A percentile compares a stretch with the other conserved stretches of the same genome.
Evolutionary conservation across 2,797 vertebrate species (phyloP).

Genomic region (Myoxocephalus aenaeus): DNA sequence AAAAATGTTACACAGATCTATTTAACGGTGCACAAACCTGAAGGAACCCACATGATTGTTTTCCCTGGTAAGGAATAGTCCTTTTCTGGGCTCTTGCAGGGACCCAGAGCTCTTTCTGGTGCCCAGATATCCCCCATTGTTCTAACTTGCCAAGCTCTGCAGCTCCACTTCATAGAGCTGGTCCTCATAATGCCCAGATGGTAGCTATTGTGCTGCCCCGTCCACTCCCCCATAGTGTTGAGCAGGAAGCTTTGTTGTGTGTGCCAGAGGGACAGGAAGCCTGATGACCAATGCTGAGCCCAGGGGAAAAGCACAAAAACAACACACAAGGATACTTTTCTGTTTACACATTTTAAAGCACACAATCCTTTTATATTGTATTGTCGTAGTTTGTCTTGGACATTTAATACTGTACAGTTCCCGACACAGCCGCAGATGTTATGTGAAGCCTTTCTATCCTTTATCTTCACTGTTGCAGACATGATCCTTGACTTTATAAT

Average conservation of each 20-base stretch:
- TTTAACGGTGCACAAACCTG: slow-evolving; percentile 25
- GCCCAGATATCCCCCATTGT: slow-evolving; percentile 76
- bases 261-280: slow-evolving; percentile 82
- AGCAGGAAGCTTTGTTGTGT: slow-evolving; percentile 85
- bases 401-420: not conserved
- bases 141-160: slow-evolving; percentile 73
- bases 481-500: slow-evolving; percentile 14
- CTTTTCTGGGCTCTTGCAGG: slow-evolving; percentile 62
- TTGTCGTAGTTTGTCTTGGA: not conserved
- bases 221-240: slow-evolving; percentile 71
- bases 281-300: slow-evolving; percentile 70
- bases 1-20: slow-evolving; percentile 28
- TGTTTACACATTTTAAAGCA: slow-evolving; percentile 47
- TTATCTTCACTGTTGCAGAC: slow-evolving; percentile 29
- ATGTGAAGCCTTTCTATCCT: not conserved
- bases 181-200: slow-evolving; percentile 84
- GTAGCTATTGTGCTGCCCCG: slow-evolving; percentile 83
- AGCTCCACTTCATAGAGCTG: slow-evolving; percentile 71
- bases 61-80: slow-evolving; percentile 63
- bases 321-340: slow-evolving; percentile 55
- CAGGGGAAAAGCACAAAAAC: slow-evolving; percentile 64
- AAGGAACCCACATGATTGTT: slow-evolving; percentile 56
- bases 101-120: slow-evolving; percentile 62
- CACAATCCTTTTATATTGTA: slow-evolving; percentile 16
- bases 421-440: not conserved